A percentile compares a stretch with the other conserved stretches of the same genome.
phyloP scores from a whole-genome alignment of 1,140 invertebrate genomes.

The Archivesica marissinica region DNA sequence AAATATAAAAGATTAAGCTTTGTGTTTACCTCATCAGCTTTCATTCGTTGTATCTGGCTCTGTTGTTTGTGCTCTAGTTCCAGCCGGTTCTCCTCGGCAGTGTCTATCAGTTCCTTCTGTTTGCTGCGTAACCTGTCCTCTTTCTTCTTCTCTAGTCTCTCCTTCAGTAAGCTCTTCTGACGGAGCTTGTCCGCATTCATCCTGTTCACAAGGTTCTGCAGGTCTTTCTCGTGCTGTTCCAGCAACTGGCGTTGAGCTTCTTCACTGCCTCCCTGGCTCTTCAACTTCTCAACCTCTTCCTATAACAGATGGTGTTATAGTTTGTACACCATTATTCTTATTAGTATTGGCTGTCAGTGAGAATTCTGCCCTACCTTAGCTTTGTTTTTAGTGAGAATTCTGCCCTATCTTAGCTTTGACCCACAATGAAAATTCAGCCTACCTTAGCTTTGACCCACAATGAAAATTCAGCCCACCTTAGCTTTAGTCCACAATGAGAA shows the following conservation, averaged over 20 bases:
- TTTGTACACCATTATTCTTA: too few relatives aligned
- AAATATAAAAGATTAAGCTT: too few relatives aligned
- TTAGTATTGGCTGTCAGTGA: too few relatives aligned
- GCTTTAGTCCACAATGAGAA: neutral
- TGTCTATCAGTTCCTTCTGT: slow-evolving; percentile 72
- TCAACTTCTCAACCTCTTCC: slow-evolving; percentile 77
- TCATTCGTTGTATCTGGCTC: slow-evolving; percentile 74
- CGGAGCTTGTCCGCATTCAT: slow-evolving; percentile 81
- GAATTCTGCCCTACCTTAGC: too few relatives aligned
- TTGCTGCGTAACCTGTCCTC: slow-evolving; percentile 76
- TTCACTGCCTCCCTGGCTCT: slow-evolving; percentile 74
- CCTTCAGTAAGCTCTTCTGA: slow-evolving; percentile 81
- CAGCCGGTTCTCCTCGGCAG: slow-evolving; percentile 69
- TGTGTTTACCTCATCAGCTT: slow-evolving; percentile 77
- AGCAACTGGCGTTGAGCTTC: slow-evolving; percentile 79
- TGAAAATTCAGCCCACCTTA: neutral
- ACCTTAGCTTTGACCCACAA: too few relatives aligned
- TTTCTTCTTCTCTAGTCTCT: slow-evolving; percentile 75
- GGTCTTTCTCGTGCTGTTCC: slow-evolving; percentile 77
- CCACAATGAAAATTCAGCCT: too few relatives aligned
- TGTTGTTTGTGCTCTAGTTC: slow-evolving; percentile 76
- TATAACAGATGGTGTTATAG: too few relatives aligned
- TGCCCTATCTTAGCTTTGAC: too few relatives aligned
- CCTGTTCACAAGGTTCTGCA: slow-evolving; percentile 77
- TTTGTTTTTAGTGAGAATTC: too few relatives aligned